phyloP scores from a whole-genome alignment of 2,888 invertebrate species.

The Drosophila testacea region DNA sequence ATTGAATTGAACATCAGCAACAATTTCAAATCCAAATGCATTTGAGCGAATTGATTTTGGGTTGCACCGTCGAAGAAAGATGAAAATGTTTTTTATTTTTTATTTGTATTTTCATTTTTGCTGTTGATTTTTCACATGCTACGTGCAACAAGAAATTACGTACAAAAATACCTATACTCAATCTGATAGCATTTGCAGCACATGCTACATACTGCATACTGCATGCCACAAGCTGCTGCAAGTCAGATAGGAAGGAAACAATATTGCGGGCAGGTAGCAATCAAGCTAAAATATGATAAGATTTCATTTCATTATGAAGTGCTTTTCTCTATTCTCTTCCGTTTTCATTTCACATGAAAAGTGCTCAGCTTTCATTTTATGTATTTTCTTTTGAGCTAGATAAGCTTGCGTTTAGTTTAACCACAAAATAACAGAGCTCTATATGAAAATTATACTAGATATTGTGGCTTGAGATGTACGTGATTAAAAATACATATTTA shows the following conservation, averaged over 20 bases:
- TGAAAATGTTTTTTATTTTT: conserved; percentile 9
- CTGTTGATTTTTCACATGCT: conserved; percentile 1
- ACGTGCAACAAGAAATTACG: conserved; percentile 24
- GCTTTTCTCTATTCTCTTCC: conserved; percentile 11
- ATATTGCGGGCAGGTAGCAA: conserved; percentile 54
- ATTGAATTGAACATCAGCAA: background rate
- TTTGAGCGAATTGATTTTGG: conserved; percentile 30
- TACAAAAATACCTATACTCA: conserved; percentile 16
- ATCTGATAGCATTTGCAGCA: background rate
- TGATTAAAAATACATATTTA: background rate
- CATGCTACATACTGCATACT: background rate
- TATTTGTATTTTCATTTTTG: background rate
- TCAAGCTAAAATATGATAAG: conserved; percentile 54
- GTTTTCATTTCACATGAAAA: conserved; percentile 4
- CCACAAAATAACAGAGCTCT: background rate
- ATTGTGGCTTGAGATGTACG: background rate
- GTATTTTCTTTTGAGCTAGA: background rate
- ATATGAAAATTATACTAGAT: background rate
- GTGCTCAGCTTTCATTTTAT: conserved; percentile 15
- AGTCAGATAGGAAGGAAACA: conserved; percentile 28
- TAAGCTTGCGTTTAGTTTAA: background rate
- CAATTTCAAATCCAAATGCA: conserved; percentile 20
- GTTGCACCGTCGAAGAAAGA: background rate
- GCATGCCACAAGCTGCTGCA: conserved; percentile 6
- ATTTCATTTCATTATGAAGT: conserved; percentile 46